Conservation (phyloP, 2,888 invertebrate species). For the Xiphydria camelus region DNA sequence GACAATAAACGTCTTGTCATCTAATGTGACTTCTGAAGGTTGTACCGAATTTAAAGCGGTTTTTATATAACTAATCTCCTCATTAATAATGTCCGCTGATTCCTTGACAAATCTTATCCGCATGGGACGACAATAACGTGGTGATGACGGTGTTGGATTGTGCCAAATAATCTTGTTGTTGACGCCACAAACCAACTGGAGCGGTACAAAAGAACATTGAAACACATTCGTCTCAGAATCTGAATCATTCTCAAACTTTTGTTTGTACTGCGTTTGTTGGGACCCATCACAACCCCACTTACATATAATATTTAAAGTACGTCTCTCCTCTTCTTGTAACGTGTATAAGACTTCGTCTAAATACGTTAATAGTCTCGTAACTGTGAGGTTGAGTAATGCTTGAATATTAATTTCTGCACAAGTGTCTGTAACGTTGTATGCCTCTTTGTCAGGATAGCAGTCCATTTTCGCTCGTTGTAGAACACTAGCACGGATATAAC, state of each 20-base stretch:
- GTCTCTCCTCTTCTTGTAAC: conserved; percentile 17
- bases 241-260: conserved; percentile 28
- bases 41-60: too few relatives aligned
- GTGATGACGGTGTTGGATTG: conserved; percentile 36
- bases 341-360: conserved; percentile 11
- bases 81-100: conserved; percentile 20
- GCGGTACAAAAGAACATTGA: conserved; percentile 24
- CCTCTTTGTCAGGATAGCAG: conserved; percentile 11
- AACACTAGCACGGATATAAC: conserved; percentile 20
- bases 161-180: conserved; percentile 33
- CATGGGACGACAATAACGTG: conserved; percentile 31
- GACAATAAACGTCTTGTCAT: background rate
- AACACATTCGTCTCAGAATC: conserved; percentile 40
- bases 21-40: conserved; percentile 1
- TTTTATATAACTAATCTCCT: conserved; percentile 24
- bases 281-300: too few relatives aligned
- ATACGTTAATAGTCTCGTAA: conserved; percentile 19
- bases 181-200: conserved; percentile 6
- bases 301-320: conserved; percentile 22
- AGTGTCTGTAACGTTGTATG: conserved; percentile 12
- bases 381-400: conserved; percentile 20
- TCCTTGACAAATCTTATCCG: conserved; percentile 25
- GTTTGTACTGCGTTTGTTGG: too few relatives aligned
- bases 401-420: conserved; percentile 18
- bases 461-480: conserved; percentile 21